Evolutionary conservation across 2,888 invertebrate species (phyloP).

Genomic region (Podotricha telesiphe): DNA sequence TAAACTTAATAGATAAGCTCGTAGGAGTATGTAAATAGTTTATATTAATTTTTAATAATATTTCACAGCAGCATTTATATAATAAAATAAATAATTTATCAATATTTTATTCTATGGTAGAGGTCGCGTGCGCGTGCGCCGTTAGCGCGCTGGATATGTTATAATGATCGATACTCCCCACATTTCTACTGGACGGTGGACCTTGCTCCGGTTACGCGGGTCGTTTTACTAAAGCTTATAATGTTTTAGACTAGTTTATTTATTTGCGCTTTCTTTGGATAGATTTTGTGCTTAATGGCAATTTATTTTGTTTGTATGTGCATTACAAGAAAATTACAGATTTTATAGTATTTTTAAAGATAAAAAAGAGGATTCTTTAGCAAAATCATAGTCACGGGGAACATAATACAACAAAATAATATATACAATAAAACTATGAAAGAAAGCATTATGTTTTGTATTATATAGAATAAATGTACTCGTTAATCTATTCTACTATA

Average conservation of each 20-base stretch:
- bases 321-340: too few species aligned
- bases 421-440: too few species aligned
- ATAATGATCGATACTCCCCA: conserved; percentile 80
- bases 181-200: conserved; percentile 67
- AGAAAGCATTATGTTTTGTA: too few species aligned
- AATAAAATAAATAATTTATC: background rate
- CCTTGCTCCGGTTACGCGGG: conserved; percentile 66
- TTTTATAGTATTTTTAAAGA: too few species aligned
- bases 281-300: conserved; percentile 4
- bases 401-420: too few species aligned
- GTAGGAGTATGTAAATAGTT: too few species aligned
- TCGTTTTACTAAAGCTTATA: conserved; percentile 45
- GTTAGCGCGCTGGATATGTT: conserved; percentile 76
- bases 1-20: background rate
- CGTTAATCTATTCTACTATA: too few species aligned
- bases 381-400: too few species aligned
- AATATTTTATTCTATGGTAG: conserved; percentile 57
- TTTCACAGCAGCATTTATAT: background rate
- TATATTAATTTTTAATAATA: too few species aligned
- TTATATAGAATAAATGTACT: too few species aligned
- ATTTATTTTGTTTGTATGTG: too few species aligned
- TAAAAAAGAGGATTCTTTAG: too few species aligned
- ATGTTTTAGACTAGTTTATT: conserved; percentile 36
- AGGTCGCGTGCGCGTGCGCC: conserved; percentile 79
- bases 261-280: conserved; percentile 28